Base-by-base conservation (phyloP, 1,140 invertebrate species). In the Orussus abietinus region DNA sequence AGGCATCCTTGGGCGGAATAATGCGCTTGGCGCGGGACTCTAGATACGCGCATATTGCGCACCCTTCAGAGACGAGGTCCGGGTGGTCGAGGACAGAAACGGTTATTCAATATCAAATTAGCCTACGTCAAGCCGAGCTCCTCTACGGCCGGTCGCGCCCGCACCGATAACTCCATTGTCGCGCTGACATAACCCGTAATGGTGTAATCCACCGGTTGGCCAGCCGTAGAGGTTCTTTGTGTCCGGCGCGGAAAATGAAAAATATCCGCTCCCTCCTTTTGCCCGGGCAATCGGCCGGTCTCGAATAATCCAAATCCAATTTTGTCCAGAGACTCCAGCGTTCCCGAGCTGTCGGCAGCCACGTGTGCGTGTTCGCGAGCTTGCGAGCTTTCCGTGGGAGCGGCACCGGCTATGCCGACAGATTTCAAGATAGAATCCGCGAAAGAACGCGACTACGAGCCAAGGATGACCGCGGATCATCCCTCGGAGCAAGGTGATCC, bases 21-120 rank as follows among this genome's bases (percentile, higher is more conserved):
- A n/a, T n/a, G n/a, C n/a, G n/a, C n/a, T n/a, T n/a, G n/a, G n/a
- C n/a, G n/a, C n/a, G n/a, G n/a, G n/a, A n/a, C n/a, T n/a, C n/a
- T n/a, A n/a, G n/a, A n/a, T n/a, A n/a, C n/a, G n/a, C n/a, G n/a
- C n/a, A n/a, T n/a, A n/a, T n/a, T 25, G 22, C 6, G 22, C n/a
- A 25, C 22, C 6, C n/a, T 25, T 25, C 22, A 25, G n/a, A 25
- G 22, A 6, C 6, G 22, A 25, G 22, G 22, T 25, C 6, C n/a
- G 22, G 22, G 6, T n/a, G 6, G 22, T n/a, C 22, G 6, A 25
- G 6, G 22, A 25, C 22, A 25, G 22, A 25, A 25, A 25, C 22
- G 22, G 22, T 25, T 25, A 25, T 25, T n/a, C 22, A 25, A 25
- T 25, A 25, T 25, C 22, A 25, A 25, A 25, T 25, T 25, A 25